Percentiles rank a stretch among this genome's conserved stretches.
These are phyloP conservation scores for Amorpha juglandis DNA, from an alignment of 2,888 invertebrate genomes.

Conservation along the genomic window DNA sequence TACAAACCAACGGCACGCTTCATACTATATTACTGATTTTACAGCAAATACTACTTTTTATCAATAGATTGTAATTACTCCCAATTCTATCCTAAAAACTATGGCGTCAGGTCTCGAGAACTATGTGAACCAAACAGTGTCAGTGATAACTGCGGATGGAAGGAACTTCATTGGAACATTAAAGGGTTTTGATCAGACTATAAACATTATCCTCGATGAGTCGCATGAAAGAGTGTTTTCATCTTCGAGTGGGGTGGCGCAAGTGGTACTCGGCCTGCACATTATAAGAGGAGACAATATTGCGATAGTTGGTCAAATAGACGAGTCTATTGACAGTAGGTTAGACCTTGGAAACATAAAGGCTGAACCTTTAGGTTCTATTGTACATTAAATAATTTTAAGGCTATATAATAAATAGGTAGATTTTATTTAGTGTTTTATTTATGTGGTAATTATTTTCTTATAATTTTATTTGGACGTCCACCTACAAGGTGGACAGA, in stretches of 20 bases:
- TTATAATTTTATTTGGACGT: no score
- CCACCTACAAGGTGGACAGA: no score
- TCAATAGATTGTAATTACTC: neutral
- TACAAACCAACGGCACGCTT: constrained; percentile 2
- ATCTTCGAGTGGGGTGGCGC: constrained; percentile 91
- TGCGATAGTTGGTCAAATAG: constrained; percentile 93
- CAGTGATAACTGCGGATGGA: constrained; percentile 98
- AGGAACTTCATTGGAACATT: constrained; percentile 98
- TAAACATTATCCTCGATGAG: constrained; percentile 98
- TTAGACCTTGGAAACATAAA: constrained; percentile 91
- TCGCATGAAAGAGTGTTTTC: constrained; percentile 99
- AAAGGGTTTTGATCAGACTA: constrained; percentile 99
- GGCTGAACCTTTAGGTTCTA: constrained; percentile 92
- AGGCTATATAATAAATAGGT: constrained; percentile 50
- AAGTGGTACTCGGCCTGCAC: constrained; percentile 97
- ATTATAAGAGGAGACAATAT: constrained; percentile 99
- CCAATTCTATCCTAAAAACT: constrained; percentile 13
- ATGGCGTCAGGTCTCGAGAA: constrained; percentile 95
- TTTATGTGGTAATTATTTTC: constrained; percentile 30
- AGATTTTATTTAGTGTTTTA: constrained; percentile 32
- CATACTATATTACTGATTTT: neutral
- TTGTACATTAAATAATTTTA: constrained; percentile 85
- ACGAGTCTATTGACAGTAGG: constrained; percentile 92
- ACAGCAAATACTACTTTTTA: neutral
- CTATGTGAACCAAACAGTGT: constrained; percentile 95